Evolutionary conservation across 1,140 invertebrate species (phyloP).

Genomic region (Idris sp.): DNA sequence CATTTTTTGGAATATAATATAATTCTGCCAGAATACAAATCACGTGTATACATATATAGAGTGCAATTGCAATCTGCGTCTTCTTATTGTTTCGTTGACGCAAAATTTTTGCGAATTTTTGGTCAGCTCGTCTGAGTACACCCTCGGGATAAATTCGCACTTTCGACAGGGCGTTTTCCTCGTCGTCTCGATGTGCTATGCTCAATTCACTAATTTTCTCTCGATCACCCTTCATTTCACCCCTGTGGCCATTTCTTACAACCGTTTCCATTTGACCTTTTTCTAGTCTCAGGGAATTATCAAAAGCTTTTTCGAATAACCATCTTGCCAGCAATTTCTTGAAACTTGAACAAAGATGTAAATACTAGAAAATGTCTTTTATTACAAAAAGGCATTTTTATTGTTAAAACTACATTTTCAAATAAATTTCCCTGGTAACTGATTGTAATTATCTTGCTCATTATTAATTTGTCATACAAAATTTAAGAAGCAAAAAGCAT

Average conservation of each 20-base stretch:
- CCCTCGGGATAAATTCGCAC: conserved; percentile 72
- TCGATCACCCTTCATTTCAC: conserved; percentile 64
- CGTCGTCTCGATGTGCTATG: conserved; percentile 40
- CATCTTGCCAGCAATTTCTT: conserved; percentile 17
- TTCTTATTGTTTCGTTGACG: conserved; percentile 57
- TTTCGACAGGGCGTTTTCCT: conserved; percentile 65
- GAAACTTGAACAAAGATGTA: no score
- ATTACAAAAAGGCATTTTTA: no score
- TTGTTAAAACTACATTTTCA: no score
- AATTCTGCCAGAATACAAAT: conserved; percentile 48
- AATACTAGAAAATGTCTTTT: no score
- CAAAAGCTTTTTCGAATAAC: conserved; percentile 53
- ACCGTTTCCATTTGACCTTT: conserved; percentile 50
- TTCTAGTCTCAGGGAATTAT: conserved; percentile 16
- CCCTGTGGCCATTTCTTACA: conserved; percentile 65
- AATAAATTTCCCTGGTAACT: no score
- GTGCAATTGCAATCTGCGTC: no score
- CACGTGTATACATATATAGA: no score
- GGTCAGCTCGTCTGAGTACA: conserved; percentile 64
- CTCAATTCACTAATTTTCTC: conserved; percentile 70
- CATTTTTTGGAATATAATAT: conserved; percentile 58
- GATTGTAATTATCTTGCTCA: no score
- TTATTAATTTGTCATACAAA: no score
- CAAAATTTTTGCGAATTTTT: conserved; percentile 67
- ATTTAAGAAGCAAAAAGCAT: conserved; percentile 52